Evolutionary conservation across 2,113 vertebrate species (phyloP).

Genomic region (Eudorcas thomsonii): DNA sequence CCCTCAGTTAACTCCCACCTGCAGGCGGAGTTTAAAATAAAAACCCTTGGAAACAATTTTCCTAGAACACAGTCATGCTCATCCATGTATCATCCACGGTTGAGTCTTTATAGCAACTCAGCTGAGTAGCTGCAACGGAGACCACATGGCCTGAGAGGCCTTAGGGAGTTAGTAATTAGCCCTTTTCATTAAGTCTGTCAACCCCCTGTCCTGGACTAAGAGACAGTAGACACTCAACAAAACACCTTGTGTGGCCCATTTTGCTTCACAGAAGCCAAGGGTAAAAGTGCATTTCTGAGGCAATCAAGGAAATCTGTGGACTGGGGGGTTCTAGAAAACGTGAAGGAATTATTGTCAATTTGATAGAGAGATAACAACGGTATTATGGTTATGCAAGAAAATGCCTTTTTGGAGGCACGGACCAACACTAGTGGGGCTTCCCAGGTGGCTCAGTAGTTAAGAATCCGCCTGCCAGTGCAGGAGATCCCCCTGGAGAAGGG

Average conservation of each 20-base stretch:
- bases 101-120: not conserved
- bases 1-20: not conserved
- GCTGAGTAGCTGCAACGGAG: not conserved
- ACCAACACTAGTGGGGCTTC: not conserved
- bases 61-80: too few species aligned
- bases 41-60: too few species aligned
- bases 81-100: not conserved
- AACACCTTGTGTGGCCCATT: not conserved
- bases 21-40: too few species aligned
- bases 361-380: not conserved
- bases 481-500: not conserved
- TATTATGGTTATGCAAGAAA: not conserved
- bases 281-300: not conserved
- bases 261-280: not conserved
- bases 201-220: not conserved
- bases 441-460: not conserved
- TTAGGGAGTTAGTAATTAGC: not conserved
- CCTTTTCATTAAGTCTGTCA: not conserved
- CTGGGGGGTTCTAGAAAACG: not conserved
- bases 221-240: not conserved
- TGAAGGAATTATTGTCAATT: not conserved
- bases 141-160: not conserved
- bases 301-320: not conserved
- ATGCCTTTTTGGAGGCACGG: not conserved
- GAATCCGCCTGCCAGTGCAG: not conserved